Evolutionary conservation across 1,140 invertebrate genomes (phyloP).

Genomic region (Brachionus manjavacas): DNA sequence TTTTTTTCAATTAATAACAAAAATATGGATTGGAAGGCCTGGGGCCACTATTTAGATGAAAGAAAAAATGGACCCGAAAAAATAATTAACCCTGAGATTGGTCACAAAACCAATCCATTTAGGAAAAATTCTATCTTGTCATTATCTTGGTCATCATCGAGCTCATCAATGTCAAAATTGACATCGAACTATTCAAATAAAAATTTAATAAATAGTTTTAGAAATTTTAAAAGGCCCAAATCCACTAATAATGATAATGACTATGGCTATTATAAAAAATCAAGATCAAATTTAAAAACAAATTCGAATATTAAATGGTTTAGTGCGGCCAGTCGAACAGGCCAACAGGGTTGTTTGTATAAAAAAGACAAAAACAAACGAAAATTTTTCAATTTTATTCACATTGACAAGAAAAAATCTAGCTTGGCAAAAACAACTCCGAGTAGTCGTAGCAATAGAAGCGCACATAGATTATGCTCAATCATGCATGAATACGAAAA

Average conservation of each 20-base stretch:
- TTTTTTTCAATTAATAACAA: constrained; percentile 13
- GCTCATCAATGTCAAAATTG: constrained; percentile 1
- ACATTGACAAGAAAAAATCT: not conserved
- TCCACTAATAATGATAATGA: not conserved
- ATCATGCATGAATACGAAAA: constrained; percentile 32
- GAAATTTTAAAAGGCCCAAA: not conserved
- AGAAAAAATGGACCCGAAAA: not conserved
- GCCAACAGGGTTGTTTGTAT: constrained; percentile 9
- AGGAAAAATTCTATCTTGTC: constrained; percentile 24
- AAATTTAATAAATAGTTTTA: constrained; percentile 8
- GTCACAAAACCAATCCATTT: not conserved
- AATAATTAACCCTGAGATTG: not conserved
- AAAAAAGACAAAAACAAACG: not conserved
- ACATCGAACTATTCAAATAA: constrained; percentile 22
- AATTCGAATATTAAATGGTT: not conserved
- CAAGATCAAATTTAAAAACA: not conserved
- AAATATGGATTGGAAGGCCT: not conserved
- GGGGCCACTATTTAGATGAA: not conserved
- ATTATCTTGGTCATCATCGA: not conserved
- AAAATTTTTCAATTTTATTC: not conserved
- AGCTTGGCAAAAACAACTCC: not conserved
- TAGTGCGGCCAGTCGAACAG: not conserved
- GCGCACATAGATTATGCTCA: not conserved
- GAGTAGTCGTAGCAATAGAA: not conserved
- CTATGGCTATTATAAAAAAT: not conserved